A percentile compares a stretch with the other conserved stretches of the same genome.
phyloP scores from a whole-genome alignment of 92 coral and sea anemone genomes.

The Anthopleura xanthogrammica region DNA sequence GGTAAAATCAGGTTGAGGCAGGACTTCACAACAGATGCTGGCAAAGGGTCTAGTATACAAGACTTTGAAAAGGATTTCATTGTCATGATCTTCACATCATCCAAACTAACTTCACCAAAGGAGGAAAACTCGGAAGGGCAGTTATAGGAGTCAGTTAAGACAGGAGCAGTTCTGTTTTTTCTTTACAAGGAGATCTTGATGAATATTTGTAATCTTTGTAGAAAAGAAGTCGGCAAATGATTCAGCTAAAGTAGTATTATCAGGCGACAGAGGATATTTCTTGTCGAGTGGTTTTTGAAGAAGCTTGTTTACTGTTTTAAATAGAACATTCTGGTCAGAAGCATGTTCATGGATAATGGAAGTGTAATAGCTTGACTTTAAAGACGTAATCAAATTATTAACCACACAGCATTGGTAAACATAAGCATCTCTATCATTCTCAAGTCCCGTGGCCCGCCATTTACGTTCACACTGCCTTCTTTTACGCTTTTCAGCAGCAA shows the following conservation, averaged over 20 bases:
- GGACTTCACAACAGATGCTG: slow-evolving; percentile 4
- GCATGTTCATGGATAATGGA: slow-evolving; percentile 11
- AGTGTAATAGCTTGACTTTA: slow-evolving; percentile 21
- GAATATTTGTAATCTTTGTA: too few relatives aligned
- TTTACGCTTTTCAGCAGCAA: slow-evolving; percentile 32
- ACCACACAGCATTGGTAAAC: slow-evolving; percentile 19
- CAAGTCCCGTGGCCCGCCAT: slow-evolving; percentile 28
- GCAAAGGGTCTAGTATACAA: slow-evolving; percentile 23
- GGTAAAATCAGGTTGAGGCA: too few relatives aligned
- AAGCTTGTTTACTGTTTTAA: slow-evolving; percentile 20
- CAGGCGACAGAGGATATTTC: slow-evolving; percentile 2
- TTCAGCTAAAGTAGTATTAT: too few relatives aligned
- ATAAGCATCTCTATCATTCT: slow-evolving; percentile 23
- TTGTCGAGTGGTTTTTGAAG: slow-evolving; percentile 7
- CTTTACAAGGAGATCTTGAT: too few relatives aligned
- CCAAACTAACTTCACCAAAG: too few relatives aligned
- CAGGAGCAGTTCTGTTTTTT: too few relatives aligned
- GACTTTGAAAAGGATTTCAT: slow-evolving; percentile 15
- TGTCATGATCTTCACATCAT: too few relatives aligned
- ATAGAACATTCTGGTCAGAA: slow-evolving; percentile 7
- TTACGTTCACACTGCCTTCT: slow-evolving; percentile 37
- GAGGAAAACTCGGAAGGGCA: too few relatives aligned
- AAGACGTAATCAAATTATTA: slow-evolving; percentile 20
- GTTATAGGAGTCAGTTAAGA: too few relatives aligned
- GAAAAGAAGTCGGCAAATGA: too few relatives aligned